Percentiles rank a stretch among this genome's conserved stretches.
These are phyloP conservation scores for Calephelis nemesis DNA, from an alignment of 1,140 invertebrate species.

Conservation along the genomic window DNA sequence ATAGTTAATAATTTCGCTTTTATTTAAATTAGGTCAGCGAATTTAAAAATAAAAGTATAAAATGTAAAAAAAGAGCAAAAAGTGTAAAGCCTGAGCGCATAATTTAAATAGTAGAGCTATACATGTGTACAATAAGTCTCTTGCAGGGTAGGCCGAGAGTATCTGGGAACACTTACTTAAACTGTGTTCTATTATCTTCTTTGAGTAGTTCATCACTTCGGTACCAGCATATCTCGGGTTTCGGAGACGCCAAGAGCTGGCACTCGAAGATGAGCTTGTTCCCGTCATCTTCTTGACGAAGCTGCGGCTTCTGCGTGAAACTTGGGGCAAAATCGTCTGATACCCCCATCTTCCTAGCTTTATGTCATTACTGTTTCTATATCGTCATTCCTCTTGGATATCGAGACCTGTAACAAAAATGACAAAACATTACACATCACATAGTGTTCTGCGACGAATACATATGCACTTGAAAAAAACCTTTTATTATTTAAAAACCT, in stretches of 20 bases:
- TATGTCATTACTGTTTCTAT: slow-evolving; percentile 60
- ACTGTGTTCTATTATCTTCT: slow-evolving; percentile 91
- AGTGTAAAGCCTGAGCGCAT: no score
- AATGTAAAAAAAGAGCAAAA: no score
- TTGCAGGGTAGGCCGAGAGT: neutral
- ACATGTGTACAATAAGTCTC: no score
- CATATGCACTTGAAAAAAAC: neutral
- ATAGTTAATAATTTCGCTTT: no score
- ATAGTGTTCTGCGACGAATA: neutral
- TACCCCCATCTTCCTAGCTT: slow-evolving; percentile 84
- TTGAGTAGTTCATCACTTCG: slow-evolving; percentile 90
- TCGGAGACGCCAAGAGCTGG: slow-evolving; percentile 91
- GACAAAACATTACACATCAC: neutral
- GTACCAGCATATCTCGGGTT: slow-evolving; percentile 95
- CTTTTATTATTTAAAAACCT: no score
- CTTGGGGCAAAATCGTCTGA: slow-evolving; percentile 97
- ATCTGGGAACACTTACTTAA: slow-evolving; percentile 79
- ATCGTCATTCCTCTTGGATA: slow-evolving; percentile 27
- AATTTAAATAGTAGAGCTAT: no score
- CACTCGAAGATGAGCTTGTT: slow-evolving; percentile 97
- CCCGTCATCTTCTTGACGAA: slow-evolving; percentile 96
- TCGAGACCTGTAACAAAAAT: slow-evolving; percentile 31
- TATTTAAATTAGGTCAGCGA: no score
- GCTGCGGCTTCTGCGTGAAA: slow-evolving; percentile 97
- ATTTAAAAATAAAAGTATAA: no score